phyloP scores from a whole-genome alignment of 2,888 invertebrate species.

The Axea sp. region DNA sequence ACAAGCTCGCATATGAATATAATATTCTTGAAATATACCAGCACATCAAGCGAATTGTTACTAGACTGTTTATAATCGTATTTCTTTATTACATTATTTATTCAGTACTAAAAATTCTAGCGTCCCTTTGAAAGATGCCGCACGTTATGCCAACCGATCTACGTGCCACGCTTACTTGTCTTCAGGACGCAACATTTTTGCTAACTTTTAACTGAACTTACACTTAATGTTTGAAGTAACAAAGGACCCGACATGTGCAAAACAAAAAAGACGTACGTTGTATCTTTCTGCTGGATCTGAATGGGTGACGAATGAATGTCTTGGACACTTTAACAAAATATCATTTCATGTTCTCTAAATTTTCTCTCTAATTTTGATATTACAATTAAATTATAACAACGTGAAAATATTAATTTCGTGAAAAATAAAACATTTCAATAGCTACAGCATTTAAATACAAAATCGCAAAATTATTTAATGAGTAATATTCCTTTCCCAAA shows the following conservation, averaged over 20 bases:
- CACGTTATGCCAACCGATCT: conserved; percentile 63
- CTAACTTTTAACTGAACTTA: conserved; percentile 56
- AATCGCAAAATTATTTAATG: no score
- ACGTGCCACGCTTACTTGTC: conserved; percentile 64
- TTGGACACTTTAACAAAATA: conserved; percentile 18
- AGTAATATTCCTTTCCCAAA: no score
- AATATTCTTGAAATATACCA: neutral
- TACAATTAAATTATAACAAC: no score
- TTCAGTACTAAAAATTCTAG: conserved; percentile 25
- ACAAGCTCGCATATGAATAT: conserved; percentile 3
- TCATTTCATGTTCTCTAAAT: no score
- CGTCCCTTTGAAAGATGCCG: conserved; percentile 47
- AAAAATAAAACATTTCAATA: no score
- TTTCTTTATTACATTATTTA: conserved; percentile 36
- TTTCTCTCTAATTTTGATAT: no score
- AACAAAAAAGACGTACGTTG: conserved; percentile 58
- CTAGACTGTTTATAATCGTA: neutral
- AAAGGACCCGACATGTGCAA: conserved; percentile 64
- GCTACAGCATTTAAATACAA: no score
- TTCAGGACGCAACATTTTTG: conserved; percentile 56
- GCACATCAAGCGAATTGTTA: conserved; percentile 8
- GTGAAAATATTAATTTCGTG: no score
- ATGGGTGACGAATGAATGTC: conserved; percentile 68
- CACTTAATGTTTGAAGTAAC: conserved; percentile 61
- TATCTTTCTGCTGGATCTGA: conserved; percentile 71